Conservation (phyloP, 92 coral and sea anemone species). For the Pocillopora meandrina region DNA sequence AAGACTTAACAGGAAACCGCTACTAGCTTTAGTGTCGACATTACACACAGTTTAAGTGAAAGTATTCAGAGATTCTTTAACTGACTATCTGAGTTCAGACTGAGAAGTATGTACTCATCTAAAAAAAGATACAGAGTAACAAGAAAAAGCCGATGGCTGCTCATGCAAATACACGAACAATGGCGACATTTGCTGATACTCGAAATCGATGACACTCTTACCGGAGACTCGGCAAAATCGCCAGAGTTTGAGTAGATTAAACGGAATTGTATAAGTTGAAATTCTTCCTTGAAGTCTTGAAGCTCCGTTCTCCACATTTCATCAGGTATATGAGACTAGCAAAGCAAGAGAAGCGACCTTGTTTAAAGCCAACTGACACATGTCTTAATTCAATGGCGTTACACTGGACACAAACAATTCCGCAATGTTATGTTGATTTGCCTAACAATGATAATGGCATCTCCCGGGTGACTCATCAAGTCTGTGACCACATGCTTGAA, state of each 20-base stretch:
- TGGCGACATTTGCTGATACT: slow-evolving; percentile 13
- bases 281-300: slow-evolving; percentile 52
- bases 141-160: background rate
- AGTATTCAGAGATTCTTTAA: background rate
- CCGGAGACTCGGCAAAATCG: slow-evolving; percentile 86
- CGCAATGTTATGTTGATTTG: background rate
- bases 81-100: background rate
- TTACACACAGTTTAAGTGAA: background rate
- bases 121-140: background rate
- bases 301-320: slow-evolving; percentile 49
- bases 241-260: slow-evolving; percentile 66
- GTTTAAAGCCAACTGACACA: background rate
- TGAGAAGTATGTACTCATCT: too few species aligned
- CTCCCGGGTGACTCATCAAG: slow-evolving; percentile 14
- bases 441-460: slow-evolving; percentile 19
- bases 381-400: slow-evolving; percentile 19
- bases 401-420: slow-evolving; percentile 5
- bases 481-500: slow-evolving; percentile 19
- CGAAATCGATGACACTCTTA: slow-evolving; percentile 36
- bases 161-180: slow-evolving; percentile 16
- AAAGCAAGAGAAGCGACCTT: background rate
- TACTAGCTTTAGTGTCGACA: too few species aligned
- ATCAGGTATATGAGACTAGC: background rate
- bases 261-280: slow-evolving; percentile 66
- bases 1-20: too few species aligned